Percentiles rank a stretch among this genome's conserved stretches.
Evolutionary conservation across 2,888 invertebrate species (phyloP).

Genomic region (Cerastoderma edule): DNA sequence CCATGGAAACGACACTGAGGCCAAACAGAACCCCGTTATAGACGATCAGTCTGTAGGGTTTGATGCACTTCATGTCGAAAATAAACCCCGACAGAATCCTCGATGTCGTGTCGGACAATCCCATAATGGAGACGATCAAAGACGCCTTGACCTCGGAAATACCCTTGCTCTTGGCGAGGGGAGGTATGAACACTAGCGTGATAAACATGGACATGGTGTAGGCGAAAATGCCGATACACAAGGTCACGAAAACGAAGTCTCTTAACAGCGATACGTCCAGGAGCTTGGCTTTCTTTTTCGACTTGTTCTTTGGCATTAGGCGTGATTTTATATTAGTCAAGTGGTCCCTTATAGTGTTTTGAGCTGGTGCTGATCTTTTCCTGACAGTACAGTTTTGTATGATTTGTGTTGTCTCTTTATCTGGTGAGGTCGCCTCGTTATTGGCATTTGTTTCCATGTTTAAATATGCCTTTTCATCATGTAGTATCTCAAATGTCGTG

Average conservation of each 20-base stretch:
- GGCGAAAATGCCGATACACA: constrained; percentile 59
- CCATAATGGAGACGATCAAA: constrained; percentile 66
- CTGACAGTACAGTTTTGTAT: no score
- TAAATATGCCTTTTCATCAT: no score
- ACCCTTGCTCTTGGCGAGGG: constrained; percentile 66
- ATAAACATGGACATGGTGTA: constrained; percentile 62
- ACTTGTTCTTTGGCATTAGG: not conserved
- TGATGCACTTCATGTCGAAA: constrained; percentile 64
- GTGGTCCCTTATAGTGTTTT: no score
- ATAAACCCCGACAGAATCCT: constrained; percentile 66
- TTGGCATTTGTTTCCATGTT: no score
- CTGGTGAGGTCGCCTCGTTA: no score
- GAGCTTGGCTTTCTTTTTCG: constrained; percentile 39
- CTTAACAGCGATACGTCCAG: constrained; percentile 60
- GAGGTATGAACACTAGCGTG: constrained; percentile 72
- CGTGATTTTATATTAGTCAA: no score
- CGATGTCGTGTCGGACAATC: constrained; percentile 66
- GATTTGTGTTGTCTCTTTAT: no score
- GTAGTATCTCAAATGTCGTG: no score
- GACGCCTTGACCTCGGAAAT: constrained; percentile 65
- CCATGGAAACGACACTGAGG: constrained; percentile 60
- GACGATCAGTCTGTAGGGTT: constrained; percentile 62
- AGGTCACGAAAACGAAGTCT: constrained; percentile 55
- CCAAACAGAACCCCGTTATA: constrained; percentile 70
- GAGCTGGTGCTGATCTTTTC: no score